Conservation (phyloP, 2,797 vertebrate species). For the Cyclopterus lumpus region DNA sequence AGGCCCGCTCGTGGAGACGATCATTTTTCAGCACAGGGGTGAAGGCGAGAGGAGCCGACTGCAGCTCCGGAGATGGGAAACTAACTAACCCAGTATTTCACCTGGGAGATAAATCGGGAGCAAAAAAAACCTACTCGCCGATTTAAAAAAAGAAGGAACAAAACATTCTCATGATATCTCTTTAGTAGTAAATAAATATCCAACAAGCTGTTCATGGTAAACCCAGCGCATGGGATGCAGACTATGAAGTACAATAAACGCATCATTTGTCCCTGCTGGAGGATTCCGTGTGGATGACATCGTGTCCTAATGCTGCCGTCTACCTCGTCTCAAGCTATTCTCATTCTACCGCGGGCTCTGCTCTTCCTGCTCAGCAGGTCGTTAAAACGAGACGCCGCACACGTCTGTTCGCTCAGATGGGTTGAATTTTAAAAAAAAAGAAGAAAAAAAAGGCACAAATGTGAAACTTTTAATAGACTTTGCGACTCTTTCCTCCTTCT, state of each 20-base stretch:
- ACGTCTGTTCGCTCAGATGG: slow-evolving; percentile 2
- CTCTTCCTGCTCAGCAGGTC: slow-evolving; percentile 27
- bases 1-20: background rate
- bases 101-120: slow-evolving; percentile 8
- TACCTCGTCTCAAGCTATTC: slow-evolving; percentile 27
- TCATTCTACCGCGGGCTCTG: slow-evolving; percentile 30
- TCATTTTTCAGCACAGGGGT: background rate
- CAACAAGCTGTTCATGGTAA: background rate
- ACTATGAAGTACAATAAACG: background rate
- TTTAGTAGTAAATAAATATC: slow-evolving; percentile 9
- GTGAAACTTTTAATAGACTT: background rate
- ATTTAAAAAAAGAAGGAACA: background rate
- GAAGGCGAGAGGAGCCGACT: background rate
- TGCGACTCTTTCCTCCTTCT: background rate
- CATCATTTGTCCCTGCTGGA: slow-evolving; percentile 10
- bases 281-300: slow-evolving; percentile 1
- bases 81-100: background rate
- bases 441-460: background rate
- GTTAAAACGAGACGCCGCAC: slow-evolving; percentile 33
- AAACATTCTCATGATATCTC: background rate
- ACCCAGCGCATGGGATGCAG: background rate
- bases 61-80: background rate
- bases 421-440: background rate
- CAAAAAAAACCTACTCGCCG: background rate
- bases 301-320: background rate